A percentile compares a stretch with the other conserved stretches of the same genome.
Conservation (phyloP, 2,797 vertebrate genomes). For the Triplophysa yarkandensis region DNA sequence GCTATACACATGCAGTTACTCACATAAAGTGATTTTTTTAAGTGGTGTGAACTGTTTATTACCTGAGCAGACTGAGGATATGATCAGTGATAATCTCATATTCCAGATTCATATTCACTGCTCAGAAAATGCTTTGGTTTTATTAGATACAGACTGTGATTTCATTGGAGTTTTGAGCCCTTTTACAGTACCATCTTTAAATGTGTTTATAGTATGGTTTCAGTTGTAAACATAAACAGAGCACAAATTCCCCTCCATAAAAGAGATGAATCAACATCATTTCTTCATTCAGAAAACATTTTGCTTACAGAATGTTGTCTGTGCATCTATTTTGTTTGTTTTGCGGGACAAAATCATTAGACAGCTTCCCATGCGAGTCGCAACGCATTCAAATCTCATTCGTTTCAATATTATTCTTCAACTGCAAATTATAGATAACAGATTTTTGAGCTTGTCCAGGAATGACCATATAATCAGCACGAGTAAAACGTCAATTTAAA, state of each 20-base stretch:
- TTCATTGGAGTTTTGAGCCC: background rate
- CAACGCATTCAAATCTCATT: background rate
- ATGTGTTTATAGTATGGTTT: background rate
- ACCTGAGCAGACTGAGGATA: conserved; percentile 5
- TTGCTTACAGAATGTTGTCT: conserved; percentile 5
- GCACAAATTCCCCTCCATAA: background rate
- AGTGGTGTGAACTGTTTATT: conserved; percentile 16
- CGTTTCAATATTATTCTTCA: conserved; percentile 13
- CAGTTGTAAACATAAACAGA: conserved; percentile 2
- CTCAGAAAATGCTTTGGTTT: background rate
- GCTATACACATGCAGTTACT: conserved; percentile 42
- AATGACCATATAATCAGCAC: background rate
- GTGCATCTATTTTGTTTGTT: background rate
- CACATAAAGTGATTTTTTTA: conserved; percentile 27
- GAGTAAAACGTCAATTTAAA: too few species aligned
- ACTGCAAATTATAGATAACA: background rate
- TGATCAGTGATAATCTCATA: conserved; percentile 3
- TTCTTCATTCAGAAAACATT: conserved; percentile 20
- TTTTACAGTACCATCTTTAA: background rate
- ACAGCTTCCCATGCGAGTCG: background rate
- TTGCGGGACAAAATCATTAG: background rate
- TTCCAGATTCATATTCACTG: background rate
- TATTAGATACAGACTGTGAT: background rate
- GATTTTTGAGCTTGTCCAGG: conserved; percentile 2
- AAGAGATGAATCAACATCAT: background rate